Evolutionary conservation across 2,113 vertebrate species (phyloP).

Genomic region (Lophochroa leadbeateri): DNA sequence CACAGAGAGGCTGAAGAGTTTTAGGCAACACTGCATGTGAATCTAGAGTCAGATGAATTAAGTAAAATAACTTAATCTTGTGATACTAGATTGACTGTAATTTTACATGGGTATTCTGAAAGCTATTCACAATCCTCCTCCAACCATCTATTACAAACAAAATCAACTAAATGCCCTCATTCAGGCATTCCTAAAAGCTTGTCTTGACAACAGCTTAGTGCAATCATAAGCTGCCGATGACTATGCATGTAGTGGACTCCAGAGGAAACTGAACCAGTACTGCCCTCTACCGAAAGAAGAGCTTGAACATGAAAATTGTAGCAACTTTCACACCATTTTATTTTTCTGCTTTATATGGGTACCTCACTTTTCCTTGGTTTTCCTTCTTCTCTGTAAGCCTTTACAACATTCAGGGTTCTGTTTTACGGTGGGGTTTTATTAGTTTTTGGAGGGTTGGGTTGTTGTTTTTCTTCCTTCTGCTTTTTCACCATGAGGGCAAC

Average conservation of each 20-base stretch:
- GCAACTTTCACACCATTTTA: rapidly evolving
- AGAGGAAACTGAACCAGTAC: not conserved
- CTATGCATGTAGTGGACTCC: rapidly evolving
- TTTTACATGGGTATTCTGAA: not conserved
- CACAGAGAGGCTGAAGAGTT: not conserved
- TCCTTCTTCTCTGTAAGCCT: not conserved
- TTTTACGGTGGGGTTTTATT: not conserved
- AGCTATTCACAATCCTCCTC: not conserved
- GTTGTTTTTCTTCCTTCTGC: not conserved
- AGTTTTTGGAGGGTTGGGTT: not conserved
- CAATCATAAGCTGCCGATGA: not conserved
- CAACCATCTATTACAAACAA: not conserved
- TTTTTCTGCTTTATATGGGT: not conserved
- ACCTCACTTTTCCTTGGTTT: not conserved
- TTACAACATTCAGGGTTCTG: not conserved
- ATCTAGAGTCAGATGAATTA: not conserved
- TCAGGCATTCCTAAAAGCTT: not conserved
- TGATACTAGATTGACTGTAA: not conserved
- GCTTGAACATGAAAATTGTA: not conserved
- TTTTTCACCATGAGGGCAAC: not conserved
- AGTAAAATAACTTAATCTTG: not conserved
- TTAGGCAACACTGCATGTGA: rapidly evolving
- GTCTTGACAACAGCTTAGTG: not conserved
- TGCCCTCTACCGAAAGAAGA: conserved; percentile 45
- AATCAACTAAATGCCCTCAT: not conserved